phyloP scores from a whole-genome alignment of 2,113 vertebrate species.

The Corythornis madagascariensis region DNA sequence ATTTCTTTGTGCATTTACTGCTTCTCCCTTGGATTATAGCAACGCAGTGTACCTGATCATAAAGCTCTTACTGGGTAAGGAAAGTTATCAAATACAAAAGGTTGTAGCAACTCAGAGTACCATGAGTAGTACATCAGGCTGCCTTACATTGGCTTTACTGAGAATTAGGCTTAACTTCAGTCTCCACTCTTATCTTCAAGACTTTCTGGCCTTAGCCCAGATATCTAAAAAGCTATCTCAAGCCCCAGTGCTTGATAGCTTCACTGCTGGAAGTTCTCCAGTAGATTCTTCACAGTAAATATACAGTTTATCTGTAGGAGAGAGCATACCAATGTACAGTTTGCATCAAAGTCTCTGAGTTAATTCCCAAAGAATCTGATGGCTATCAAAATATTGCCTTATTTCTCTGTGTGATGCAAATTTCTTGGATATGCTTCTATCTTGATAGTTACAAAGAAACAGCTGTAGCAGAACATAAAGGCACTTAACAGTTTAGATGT shows the following conservation, averaged over 20 bases:
- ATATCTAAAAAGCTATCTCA: slow-evolving; percentile 54
- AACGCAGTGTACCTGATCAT: too few relatives aligned
- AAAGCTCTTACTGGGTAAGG: too few relatives aligned
- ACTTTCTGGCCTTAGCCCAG: background rate
- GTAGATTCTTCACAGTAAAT: slow-evolving; percentile 25
- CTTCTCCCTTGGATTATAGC: too few relatives aligned
- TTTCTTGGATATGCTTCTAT: slow-evolving; percentile 31
- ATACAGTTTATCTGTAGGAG: slow-evolving; percentile 17
- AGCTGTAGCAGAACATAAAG: background rate
- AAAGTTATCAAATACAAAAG: too few relatives aligned
- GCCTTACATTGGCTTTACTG: too few relatives aligned
- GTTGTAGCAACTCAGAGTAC: too few relatives aligned
- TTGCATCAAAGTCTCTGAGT: slow-evolving; percentile 45
- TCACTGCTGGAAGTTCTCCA: slow-evolving; percentile 50
- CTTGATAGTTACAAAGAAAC: slow-evolving; percentile 19
- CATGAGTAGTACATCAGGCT: too few relatives aligned
- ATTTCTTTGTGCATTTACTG: too few relatives aligned
- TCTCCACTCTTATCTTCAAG: slow-evolving; percentile 40
- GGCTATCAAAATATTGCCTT: slow-evolving; percentile 22
- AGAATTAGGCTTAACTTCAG: background rate
- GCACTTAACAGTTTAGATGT: background rate
- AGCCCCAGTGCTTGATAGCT: slow-evolving; percentile 39
- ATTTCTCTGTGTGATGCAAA: slow-evolving; percentile 40
- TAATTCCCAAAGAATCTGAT: slow-evolving; percentile 52
- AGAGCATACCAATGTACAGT: background rate